Base-by-base conservation (phyloP, 1,140 invertebrate species). In the Colletes gigas region DNA sequence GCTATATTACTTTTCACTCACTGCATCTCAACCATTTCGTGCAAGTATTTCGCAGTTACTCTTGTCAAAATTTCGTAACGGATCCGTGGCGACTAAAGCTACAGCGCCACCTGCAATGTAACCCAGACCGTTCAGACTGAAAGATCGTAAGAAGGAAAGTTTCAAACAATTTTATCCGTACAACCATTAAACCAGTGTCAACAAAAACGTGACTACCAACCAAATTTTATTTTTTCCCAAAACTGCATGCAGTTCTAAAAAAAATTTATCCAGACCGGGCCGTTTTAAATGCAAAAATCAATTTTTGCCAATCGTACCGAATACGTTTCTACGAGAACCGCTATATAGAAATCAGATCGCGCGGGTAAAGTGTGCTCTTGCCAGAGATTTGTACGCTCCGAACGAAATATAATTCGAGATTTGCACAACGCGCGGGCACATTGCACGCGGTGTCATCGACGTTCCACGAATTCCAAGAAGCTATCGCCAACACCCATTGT, bases 41-140 rank as follows among this genome's bases (percentile, higher is more conserved):
- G 39, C 19, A 73, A 66, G 19, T 79, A 73, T 65, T 60, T 44
- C 10, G 30, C 70, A 17, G 41, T n/a, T 77, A 70, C 17, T 60
- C 44, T 75, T 50, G 55, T 41, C 21, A 70, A 78, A 78, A 77
- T 19, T 60, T 15, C 6, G 30, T 44, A 71, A 10, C 17, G 7
- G 17, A 66, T 39, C 60, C 10, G 7, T 68, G 15, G 41, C n/a
- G 59, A 47, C 44, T 41, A 70, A 70, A 54, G 19, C 66, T 63
- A 50, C 21, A 52, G 21, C 8, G 30, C 30, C 30, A 30, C 30
- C 30, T 30, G 30, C 2, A 30, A 30, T 30, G 30, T 30, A 30
- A 75, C 17, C 39, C 14, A n/a, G 65, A 75, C n/a, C 55, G n/a
- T 14, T 65, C 41, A 5, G 57, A 19, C 12, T 60, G 30, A 60